Evolutionary conservation across 2,113 vertebrate genomes (phyloP).

Genomic region (Sapajus apella): DNA sequence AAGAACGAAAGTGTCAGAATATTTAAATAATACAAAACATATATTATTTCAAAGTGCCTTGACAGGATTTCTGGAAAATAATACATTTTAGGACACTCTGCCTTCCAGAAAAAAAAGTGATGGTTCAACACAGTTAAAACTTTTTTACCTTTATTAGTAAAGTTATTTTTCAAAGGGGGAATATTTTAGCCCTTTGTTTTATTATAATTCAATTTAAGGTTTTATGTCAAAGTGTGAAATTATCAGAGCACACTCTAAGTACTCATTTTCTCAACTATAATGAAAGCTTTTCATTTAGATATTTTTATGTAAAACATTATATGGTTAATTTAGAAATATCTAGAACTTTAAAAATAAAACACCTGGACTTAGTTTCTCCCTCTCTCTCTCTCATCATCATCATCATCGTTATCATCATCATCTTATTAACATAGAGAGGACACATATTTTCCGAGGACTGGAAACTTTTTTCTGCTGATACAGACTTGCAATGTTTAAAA

Average conservation of each 20-base stretch:
- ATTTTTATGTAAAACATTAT: constrained; percentile 38
- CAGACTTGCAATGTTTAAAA: constrained; percentile 1
- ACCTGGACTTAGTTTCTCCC: constrained; percentile 12
- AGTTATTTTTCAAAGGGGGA: constrained; percentile 13
- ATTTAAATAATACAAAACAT: constrained; percentile 46
- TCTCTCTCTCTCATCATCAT: neutral
- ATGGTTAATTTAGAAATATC: constrained; percentile 30
- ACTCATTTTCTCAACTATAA: neutral
- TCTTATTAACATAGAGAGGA: neutral
- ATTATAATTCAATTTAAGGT: constrained; percentile 29
- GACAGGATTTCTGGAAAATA: constrained; percentile 62
- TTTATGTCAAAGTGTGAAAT: constrained; percentile 55
- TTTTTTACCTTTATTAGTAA: constrained; percentile 39
- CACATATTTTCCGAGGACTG: constrained; percentile 53
- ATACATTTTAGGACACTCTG: constrained; percentile 34
- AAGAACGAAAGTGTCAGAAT: constrained; percentile 47
- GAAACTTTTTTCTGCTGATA: constrained; percentile 32
- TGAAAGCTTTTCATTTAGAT: constrained; percentile 27
- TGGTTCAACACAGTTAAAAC: neutral
- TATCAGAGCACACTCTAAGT: constrained; percentile 28
- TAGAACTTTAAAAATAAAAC: constrained; percentile 53
- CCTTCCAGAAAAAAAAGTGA: constrained; percentile 47
- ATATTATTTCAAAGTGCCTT: constrained; percentile 43
- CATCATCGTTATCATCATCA: too few relatives aligned
- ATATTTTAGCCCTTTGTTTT: constrained; percentile 48